These are phyloP conservation scores for Araneus ventricosus DNA, from an alignment of 1,140 invertebrate genomes.

Conservation along the genomic window DNA sequence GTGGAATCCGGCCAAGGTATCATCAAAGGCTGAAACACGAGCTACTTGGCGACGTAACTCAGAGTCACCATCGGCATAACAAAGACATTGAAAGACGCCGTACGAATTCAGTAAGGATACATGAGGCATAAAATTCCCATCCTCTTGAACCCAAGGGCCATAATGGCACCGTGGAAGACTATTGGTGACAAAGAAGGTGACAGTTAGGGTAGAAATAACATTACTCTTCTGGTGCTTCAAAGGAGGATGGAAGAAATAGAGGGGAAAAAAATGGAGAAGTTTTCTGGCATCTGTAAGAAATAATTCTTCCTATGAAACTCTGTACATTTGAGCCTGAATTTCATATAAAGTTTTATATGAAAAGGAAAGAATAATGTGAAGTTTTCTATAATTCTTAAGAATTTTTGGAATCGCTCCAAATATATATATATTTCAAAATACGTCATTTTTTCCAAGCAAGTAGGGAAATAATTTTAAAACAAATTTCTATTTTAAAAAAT, in stretches of 20 bases:
- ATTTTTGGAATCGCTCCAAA: neutral
- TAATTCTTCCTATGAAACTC: neutral
- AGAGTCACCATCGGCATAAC: conserved; percentile 50
- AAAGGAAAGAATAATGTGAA: neutral
- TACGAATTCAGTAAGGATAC: conserved; percentile 43
- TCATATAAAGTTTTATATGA: neutral
- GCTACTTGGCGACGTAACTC: conserved; percentile 53
- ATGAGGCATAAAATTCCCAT: conserved; percentile 58
- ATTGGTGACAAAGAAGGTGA: conserved; percentile 47
- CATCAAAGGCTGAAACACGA: conserved; percentile 27
- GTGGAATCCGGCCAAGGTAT: neutral
- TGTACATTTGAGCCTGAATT: neutral
- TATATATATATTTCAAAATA: neutral
- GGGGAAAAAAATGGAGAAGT: neutral
- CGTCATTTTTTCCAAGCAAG: no score
- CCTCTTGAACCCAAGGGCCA: conserved; percentile 41
- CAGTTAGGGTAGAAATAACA: conserved; percentile 50
- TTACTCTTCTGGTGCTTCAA: conserved; percentile 17
- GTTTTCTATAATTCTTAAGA: neutral
- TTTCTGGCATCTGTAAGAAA: neutral
- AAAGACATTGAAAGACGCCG: conserved; percentile 47
- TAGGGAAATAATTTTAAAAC: no score
- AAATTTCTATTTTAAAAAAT: no score
- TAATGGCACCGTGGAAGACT: conserved; percentile 43
- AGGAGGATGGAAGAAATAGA: neutral